These are phyloP conservation scores for Lucilia cuprina DNA, from an alignment of 1,140 invertebrate genomes.

Conservation along the genomic window DNA sequence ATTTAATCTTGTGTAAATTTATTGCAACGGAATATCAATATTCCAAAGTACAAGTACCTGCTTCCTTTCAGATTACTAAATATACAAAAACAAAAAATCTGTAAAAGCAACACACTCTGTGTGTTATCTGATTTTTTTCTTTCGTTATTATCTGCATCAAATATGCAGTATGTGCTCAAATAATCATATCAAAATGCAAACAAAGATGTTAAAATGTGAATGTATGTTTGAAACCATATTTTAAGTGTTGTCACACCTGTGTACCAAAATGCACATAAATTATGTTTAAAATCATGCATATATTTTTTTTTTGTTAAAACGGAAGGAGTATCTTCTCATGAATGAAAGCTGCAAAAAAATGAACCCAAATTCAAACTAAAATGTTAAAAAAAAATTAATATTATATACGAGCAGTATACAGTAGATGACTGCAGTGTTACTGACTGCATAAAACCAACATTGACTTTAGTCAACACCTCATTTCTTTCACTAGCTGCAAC, in stretches of 20 bases:
- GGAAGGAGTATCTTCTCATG: no score
- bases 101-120: no score
- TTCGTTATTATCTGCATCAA: not conserved
- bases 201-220: not conserved
- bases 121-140: not conserved
- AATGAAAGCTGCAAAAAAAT: no score
- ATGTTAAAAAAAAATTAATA: not conserved
- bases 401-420: not conserved
- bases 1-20: no score
- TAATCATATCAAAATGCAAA: not conserved
- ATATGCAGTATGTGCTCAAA: not conserved
- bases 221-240: not conserved
- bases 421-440: no score
- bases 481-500: no score
- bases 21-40: no score
- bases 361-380: no score
- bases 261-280: conserved; percentile 3
- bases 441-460: not conserved
- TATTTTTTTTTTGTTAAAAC: not conserved
- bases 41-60: no score
- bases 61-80: no score
- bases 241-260: not conserved
- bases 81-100: no score
- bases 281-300: not conserved
- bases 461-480: no score